Evolutionary conservation across 2,113 vertebrate genomes (phyloP).

Genomic region (Ammodytes dubius): DNA sequence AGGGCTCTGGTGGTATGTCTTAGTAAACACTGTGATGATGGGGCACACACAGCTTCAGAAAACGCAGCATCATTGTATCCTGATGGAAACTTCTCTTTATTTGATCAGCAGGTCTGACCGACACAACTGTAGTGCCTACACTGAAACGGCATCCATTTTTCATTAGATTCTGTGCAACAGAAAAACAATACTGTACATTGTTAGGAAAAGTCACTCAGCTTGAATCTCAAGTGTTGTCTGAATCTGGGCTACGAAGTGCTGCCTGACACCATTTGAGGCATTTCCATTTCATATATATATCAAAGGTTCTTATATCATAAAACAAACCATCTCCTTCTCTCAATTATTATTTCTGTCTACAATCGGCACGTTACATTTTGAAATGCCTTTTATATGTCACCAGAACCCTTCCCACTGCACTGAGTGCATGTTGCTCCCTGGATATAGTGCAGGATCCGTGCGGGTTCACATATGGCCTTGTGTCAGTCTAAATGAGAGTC

Average conservation of each 20-base stretch:
- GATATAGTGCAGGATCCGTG: slow-evolving; percentile 9
- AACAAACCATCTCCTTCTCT: slow-evolving; percentile 1
- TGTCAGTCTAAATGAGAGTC: slow-evolving; percentile 15
- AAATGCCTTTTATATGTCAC: slow-evolving; percentile 3
- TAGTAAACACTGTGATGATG: background rate
- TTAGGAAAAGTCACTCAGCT: slow-evolving; percentile 1
- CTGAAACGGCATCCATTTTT: background rate
- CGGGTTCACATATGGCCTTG: background rate
- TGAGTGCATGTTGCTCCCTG: background rate
- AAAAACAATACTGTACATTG: slow-evolving; percentile 1
- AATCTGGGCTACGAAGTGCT: background rate
- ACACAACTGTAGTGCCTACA: slow-evolving; percentile 20
- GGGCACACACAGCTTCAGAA: background rate
- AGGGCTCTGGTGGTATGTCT: background rate
- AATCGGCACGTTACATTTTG: background rate
- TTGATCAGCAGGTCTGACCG: slow-evolving; percentile 24
- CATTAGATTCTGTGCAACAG: slow-evolving; percentile 1
- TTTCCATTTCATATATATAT: slow-evolving; percentile 25
- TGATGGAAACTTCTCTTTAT: slow-evolving; percentile 48
- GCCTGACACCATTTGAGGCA: background rate
- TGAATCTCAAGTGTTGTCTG: background rate
- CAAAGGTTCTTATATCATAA: background rate
- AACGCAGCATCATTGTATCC: background rate
- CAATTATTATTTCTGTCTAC: background rate
- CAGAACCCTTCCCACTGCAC: background rate